These are phyloP conservation scores for Pherbina coryleti DNA, from an alignment of 2,888 invertebrate species.

Conservation along the genomic window DNA sequence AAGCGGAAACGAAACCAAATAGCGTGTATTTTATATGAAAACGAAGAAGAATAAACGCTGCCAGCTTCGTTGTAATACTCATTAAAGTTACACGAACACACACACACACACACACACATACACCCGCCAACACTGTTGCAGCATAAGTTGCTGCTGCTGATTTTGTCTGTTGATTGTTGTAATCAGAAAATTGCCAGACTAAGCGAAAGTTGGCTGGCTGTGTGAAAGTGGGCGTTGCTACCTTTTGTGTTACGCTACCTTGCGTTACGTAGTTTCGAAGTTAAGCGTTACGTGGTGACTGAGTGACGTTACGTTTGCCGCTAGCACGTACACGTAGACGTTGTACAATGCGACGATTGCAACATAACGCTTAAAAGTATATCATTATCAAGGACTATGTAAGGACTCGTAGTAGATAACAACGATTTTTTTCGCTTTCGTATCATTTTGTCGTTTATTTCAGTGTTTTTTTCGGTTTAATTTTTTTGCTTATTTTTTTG, in stretches of 20 bases:
- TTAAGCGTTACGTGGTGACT: neutral
- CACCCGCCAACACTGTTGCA: neutral
- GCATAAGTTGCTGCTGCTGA: neutral
- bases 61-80: neutral
- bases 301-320: neutral
- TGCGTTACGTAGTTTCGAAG: constrained; percentile 14
- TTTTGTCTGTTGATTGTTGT: constrained; percentile 26
- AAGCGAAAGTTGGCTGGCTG: constrained; percentile 11
- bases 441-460: constrained; percentile 2
- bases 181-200: constrained; percentile 26
- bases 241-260: neutral
- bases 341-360: neutral
- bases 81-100: neutral
- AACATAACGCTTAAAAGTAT: neutral
- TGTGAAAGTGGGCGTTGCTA: neutral
- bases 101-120: constrained; percentile 10
- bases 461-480: neutral
- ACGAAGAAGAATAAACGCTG: neutral
- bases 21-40: neutral
- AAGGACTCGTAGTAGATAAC: constrained; percentile 7
- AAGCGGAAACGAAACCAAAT: constrained; percentile 28
- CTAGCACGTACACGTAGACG: neutral
- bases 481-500: neutral
- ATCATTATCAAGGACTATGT: constrained; percentile 29
- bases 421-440: constrained; percentile 1